A percentile compares a stretch with the other conserved stretches of the same genome.
Conservation (phyloP, 2,888 invertebrate genomes). For the Chirona hameri region DNA sequence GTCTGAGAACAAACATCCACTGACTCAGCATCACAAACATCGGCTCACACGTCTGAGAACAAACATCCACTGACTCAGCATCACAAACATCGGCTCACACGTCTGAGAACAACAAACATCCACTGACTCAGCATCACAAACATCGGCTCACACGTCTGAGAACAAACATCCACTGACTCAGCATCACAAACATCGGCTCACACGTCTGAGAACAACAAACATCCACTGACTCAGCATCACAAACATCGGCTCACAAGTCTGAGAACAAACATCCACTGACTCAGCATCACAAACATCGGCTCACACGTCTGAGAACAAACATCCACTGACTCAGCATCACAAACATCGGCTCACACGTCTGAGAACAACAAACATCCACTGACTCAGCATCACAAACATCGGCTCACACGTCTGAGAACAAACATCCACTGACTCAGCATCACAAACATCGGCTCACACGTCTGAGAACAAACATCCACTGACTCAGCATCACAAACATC, state of each 20-base stretch:
- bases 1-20: conserved; percentile 60
- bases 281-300: too few species aligned
- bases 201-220: conserved; percentile 80
- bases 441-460: conserved; percentile 57
- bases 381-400: conserved; percentile 53
- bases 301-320: conserved; percentile 62
- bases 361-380: conserved; percentile 57
- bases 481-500: neutral
- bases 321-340: conserved; percentile 87
- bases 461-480: neutral
- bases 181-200: conserved; percentile 53
- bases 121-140: conserved; percentile 46
- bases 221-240: conserved; percentile 56
- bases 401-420: conserved; percentile 59
- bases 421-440: too few species aligned
- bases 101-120: conserved; percentile 46
- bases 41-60: conserved; percentile 59
- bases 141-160: conserved; percentile 44
- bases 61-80: too few species aligned
- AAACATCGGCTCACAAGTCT: conserved; percentile 65
- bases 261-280: conserved; percentile 81
- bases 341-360: conserved; percentile 62
- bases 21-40: conserved; percentile 53
- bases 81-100: conserved; percentile 57
- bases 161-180: neutral